These are phyloP conservation scores for Dioctria rufipes DNA, from an alignment of 2,888 invertebrate species.

Conservation along the genomic window DNA sequence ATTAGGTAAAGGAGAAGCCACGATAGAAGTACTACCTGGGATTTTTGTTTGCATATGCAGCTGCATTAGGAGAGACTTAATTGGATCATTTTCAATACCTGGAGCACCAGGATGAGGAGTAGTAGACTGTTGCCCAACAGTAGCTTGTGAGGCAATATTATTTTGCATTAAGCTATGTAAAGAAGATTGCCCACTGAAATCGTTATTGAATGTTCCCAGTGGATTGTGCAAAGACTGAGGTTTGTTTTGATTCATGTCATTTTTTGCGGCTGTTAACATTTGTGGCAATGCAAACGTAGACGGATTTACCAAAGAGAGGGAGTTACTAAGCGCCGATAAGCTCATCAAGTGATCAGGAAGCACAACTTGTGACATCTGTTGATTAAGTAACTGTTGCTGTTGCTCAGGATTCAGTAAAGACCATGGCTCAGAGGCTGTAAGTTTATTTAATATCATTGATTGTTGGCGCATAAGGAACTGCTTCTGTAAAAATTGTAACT, in stretches of 20 bases:
- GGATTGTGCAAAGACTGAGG: slow-evolving; percentile 3
- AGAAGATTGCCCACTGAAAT: slow-evolving; percentile 19
- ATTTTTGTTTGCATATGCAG: slow-evolving; percentile 66
- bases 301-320: slow-evolving; percentile 66
- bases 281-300: slow-evolving; percentile 63
- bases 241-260: slow-evolving; percentile 45
- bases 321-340: slow-evolving; percentile 66
- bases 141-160: slow-evolving; percentile 5
- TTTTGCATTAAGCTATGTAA: slow-evolving; percentile 56
- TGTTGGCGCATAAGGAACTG: slow-evolving; percentile 68
- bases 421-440: slow-evolving; percentile 67
- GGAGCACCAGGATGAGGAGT: background rate
- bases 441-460: slow-evolving; percentile 65
- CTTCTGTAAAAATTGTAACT: slow-evolving; percentile 68
- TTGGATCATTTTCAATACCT: slow-evolving; percentile 71
- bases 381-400: slow-evolving; percentile 65
- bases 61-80: slow-evolving; percentile 73
- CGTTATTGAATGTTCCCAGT: slow-evolving; percentile 30
- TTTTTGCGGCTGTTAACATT: slow-evolving; percentile 65
- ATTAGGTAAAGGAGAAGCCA: slow-evolving; percentile 25
- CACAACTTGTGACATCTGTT: slow-evolving; percentile 66
- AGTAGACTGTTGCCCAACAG: background rate
- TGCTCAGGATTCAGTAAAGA: slow-evolving; percentile 65
- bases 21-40: slow-evolving; percentile 36
- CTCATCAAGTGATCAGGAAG: slow-evolving; percentile 68